Evolutionary conservation across 2,888 invertebrate species (phyloP).

Genomic region (Melanchra persicariae): DNA sequence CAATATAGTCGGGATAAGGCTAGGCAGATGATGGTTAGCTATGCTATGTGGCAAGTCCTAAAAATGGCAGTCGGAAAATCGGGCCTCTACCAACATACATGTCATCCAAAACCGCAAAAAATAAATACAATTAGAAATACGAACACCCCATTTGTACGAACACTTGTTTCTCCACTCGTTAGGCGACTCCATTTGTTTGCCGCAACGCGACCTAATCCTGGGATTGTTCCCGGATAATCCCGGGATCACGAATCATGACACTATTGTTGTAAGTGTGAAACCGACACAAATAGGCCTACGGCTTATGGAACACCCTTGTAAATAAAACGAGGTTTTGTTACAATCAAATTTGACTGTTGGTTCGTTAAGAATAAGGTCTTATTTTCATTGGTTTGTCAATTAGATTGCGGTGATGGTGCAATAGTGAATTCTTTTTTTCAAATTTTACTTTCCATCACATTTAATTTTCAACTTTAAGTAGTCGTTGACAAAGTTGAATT

Average conservation of each 20-base stretch:
- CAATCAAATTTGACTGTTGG: slow-evolving; percentile 64
- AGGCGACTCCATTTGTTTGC: slow-evolving; percentile 88
- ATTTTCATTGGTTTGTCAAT: slow-evolving; percentile 44
- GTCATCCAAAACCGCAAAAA: slow-evolving; percentile 61
- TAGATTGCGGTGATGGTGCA: slow-evolving; percentile 69
- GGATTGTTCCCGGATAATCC: slow-evolving; percentile 88
- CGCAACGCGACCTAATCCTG: slow-evolving; percentile 89
- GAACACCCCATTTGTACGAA: slow-evolving; percentile 81
- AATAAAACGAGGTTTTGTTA: slow-evolving; percentile 42
- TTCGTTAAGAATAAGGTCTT: accelerated
- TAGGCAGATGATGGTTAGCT: too few species aligned
- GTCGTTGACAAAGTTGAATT: slow-evolving; percentile 20
- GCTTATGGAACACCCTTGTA: slow-evolving; percentile 71
- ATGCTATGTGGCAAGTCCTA: not conserved
- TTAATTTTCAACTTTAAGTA: slow-evolving; percentile 36
- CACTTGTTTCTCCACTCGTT: slow-evolving; percentile 85
- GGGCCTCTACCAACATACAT: not conserved
- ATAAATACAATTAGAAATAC: slow-evolving; percentile 80
- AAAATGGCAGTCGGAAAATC: not conserved
- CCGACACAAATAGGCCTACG: slow-evolving; percentile 90
- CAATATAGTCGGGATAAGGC: too few species aligned
- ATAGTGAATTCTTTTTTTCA: slow-evolving; percentile 72
- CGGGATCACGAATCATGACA: slow-evolving; percentile 91
- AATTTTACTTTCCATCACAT: slow-evolving; percentile 56
- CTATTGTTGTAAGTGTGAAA: slow-evolving; percentile 91